Evolutionary conservation across 2,113 vertebrate genomes (phyloP).

Genomic region (Cathartes aura): DNA sequence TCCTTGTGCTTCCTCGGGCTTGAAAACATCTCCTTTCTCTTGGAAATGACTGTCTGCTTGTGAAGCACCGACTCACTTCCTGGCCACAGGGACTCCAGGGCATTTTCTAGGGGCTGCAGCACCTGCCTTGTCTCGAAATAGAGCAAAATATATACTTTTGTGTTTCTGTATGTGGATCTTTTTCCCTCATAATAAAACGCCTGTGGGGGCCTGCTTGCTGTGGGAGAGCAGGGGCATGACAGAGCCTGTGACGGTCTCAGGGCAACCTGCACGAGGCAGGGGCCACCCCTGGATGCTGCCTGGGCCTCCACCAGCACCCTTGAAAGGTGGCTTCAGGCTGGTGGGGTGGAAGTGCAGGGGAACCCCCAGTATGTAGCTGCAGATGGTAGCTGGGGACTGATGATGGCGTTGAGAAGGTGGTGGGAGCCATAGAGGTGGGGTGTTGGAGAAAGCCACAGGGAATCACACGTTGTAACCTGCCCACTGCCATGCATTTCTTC

Average conservation of each 20-base stretch:
- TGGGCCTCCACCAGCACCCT: not conserved
- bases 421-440: not conserved
- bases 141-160: not conserved
- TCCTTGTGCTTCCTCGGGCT: not conserved
- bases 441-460: not conserved
- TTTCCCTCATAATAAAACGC: not conserved
- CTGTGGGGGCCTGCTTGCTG: not conserved
- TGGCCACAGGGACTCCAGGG: not conserved
- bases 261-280: not conserved
- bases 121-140: not conserved
- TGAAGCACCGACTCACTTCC: not conserved
- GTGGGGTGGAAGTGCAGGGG: not conserved
- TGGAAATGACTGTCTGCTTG: rapidly evolving
- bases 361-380: rapidly evolving
- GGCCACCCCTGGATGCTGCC: not conserved
- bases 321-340: not conserved
- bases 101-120: not conserved
- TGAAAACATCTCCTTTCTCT: not conserved
- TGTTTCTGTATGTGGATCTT: not conserved
- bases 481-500: not conserved
- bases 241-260: not conserved
- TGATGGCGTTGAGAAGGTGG: not conserved
- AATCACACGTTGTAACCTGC: rapidly evolving
- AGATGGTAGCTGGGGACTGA: not conserved
- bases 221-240: not conserved